Percentiles rank a stretch among this genome's conserved stretches.
These are phyloP conservation scores for Orthonychiurus folsomi DNA, from an alignment of 2,888 invertebrate species.

Conservation along the genomic window DNA sequence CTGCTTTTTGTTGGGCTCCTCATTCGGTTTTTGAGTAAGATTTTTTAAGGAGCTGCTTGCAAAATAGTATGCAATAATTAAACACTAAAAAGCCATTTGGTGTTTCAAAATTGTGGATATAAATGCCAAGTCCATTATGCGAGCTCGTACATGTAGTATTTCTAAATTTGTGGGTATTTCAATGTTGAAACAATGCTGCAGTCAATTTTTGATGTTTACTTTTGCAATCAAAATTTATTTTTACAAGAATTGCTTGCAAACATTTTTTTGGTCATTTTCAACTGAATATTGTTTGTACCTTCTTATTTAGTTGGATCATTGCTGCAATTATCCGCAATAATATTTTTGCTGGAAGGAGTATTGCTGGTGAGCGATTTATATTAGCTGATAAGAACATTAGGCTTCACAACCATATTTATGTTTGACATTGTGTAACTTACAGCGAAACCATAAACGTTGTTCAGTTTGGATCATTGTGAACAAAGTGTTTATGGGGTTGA, in stretches of 20 bases:
- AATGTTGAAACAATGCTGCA: no score
- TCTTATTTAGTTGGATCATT: slow-evolving; percentile 9
- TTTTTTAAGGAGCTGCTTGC: not conserved
- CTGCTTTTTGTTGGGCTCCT: slow-evolving; percentile 10
- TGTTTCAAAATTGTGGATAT: no score
- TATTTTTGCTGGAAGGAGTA: slow-evolving; percentile 9
- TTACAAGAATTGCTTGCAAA: not conserved
- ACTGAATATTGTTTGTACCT: no score
- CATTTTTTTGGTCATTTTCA: not conserved
- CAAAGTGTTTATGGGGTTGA: slow-evolving; percentile 6
- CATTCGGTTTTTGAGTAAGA: slow-evolving; percentile 8
- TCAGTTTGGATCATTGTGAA: slow-evolving; percentile 3
- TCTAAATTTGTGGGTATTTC: no score
- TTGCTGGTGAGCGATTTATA: slow-evolving; percentile 9
- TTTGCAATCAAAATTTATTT: no score
- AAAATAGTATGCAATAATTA: no score
- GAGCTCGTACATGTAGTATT: not conserved
- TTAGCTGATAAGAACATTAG: not conserved
- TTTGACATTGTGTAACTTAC: not conserved
- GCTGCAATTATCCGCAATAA: not conserved
- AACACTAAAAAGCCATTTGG: no score
- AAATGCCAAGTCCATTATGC: no score
- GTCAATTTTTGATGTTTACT: no score
- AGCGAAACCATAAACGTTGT: slow-evolving; percentile 10
- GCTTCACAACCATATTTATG: not conserved